phyloP scores from a whole-genome alignment of 2,888 invertebrate genomes.

The Cataglyphis rosenhaueri region DNA sequence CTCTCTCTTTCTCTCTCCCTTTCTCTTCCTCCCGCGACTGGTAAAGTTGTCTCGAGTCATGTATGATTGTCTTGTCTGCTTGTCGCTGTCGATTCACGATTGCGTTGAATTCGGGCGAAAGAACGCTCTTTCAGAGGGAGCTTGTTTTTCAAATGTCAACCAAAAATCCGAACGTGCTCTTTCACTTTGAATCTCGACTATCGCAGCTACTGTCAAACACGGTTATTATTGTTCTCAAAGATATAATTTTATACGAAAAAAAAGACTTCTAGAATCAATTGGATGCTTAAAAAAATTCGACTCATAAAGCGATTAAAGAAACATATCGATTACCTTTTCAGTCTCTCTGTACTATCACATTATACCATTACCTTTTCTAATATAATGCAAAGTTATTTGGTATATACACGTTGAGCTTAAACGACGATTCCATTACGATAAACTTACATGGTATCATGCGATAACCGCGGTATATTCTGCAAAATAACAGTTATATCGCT shows the following conservation, averaged over 20 bases:
- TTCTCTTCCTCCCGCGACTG: conserved; percentile 23
- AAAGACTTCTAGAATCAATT: neutral
- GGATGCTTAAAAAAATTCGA: neutral
- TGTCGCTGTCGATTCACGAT: conserved; percentile 50
- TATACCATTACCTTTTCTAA: conserved; percentile 8
- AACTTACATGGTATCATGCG: neutral
- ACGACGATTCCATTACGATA: neutral
- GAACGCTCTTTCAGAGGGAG: conserved; percentile 6
- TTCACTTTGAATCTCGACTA: conserved; percentile 11
- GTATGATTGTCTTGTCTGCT: conserved; percentile 54
- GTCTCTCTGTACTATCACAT: neutral
- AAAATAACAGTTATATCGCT: conserved; percentile 18
- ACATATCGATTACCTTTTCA: neutral
- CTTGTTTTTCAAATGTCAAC: conserved; percentile 42
- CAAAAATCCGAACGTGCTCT: conserved; percentile 25
- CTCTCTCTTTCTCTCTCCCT: neutral
- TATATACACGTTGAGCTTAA: neutral
- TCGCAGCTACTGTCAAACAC: neutral
- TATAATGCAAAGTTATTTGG: neutral
- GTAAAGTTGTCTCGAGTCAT: conserved; percentile 53
- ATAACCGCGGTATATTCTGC: conserved; percentile 12
- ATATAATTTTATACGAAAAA: neutral
- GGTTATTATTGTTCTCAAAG: neutral
- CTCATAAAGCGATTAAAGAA: neutral
- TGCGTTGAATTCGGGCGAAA: conserved; percentile 23